A percentile compares a stretch with the other conserved stretches of the same genome.
phyloP scores from a whole-genome alignment of 2,888 invertebrate genomes.

The Lapara coniferarum region DNA sequence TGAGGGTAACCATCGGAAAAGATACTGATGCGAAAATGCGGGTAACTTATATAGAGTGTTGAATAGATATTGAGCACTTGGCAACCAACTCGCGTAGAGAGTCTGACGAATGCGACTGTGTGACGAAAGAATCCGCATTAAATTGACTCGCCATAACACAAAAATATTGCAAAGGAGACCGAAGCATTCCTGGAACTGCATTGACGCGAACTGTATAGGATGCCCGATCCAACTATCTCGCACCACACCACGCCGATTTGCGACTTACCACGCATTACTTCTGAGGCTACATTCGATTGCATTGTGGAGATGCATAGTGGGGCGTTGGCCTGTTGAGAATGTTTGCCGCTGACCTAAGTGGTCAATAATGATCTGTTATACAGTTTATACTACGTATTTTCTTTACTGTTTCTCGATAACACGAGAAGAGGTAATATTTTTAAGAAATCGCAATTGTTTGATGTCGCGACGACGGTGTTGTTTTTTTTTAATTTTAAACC shows the following conservation, averaged over 20 bases:
- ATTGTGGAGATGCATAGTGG: slow-evolving; percentile 57
- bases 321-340: slow-evolving; percentile 80
- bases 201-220: slow-evolving; percentile 70
- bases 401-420: slow-evolving; percentile 61
- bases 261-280: slow-evolving; percentile 45
- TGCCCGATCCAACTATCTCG: slow-evolving; percentile 55
- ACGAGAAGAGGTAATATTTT: slow-evolving; percentile 47
- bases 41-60: background rate
- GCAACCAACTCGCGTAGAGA: background rate
- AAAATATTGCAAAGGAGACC: slow-evolving; percentile 77
- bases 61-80: slow-evolving; percentile 12
- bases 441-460: slow-evolving; percentile 44
- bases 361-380: slow-evolving; percentile 81
- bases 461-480: slow-evolving; percentile 42
- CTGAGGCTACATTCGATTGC: slow-evolving; percentile 55
- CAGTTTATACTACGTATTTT: slow-evolving; percentile 67
- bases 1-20: background rate
- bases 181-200: slow-evolving; percentile 80
- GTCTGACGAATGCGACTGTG: slow-evolving; percentile 17
- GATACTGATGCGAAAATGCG: background rate
- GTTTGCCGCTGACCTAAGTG: slow-evolving; percentile 80
- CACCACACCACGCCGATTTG: slow-evolving; percentile 49
- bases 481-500: slow-evolving; percentile 44
- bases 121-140: slow-evolving; percentile 37
- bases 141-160: slow-evolving; percentile 65